phyloP scores from a whole-genome alignment of 2,888 invertebrate genomes.

The Phytoseiulus persimilis region DNA sequence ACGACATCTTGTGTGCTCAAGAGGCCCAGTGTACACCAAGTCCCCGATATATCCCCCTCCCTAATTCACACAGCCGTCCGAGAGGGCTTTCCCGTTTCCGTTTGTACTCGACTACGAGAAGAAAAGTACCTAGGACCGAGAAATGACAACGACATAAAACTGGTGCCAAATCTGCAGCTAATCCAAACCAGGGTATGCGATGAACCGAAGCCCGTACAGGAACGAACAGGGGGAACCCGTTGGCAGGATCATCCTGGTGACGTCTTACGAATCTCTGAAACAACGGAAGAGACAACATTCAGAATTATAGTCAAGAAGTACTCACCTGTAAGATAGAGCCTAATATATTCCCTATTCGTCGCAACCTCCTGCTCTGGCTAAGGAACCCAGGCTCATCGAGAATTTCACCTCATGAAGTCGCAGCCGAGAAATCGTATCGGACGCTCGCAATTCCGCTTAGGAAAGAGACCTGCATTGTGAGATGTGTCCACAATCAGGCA shows the following conservation, averaged over 20 bases:
- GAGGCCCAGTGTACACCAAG: slow-evolving; percentile 34
- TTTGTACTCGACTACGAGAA: background rate
- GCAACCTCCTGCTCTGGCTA: background rate
- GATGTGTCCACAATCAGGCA: too few species aligned
- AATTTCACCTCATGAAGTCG: too few species aligned
- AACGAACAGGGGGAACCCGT: background rate
- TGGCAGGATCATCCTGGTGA: background rate
- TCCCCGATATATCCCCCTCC: background rate
- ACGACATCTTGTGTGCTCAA: slow-evolving; percentile 43
- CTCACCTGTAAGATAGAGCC: background rate
- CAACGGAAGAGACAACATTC: background rate
- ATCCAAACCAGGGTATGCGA: slow-evolving; percentile 7
- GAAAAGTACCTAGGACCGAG: background rate
- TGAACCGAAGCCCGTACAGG: background rate
- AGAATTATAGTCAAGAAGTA: background rate
- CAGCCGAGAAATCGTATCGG: too few species aligned
- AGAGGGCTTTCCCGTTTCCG: background rate
- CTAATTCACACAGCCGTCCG: background rate
- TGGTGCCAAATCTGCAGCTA: slow-evolving; percentile 32
- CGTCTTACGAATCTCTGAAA: background rate
- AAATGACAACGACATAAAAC: background rate
- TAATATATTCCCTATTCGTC: background rate
- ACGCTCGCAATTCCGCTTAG: too few species aligned
- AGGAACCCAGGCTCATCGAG: too few species aligned
- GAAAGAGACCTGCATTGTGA: too few species aligned